Base-by-base conservation (phyloP, 2,797 vertebrate genomes). In the Mormyrus hasselquistii region DNA sequence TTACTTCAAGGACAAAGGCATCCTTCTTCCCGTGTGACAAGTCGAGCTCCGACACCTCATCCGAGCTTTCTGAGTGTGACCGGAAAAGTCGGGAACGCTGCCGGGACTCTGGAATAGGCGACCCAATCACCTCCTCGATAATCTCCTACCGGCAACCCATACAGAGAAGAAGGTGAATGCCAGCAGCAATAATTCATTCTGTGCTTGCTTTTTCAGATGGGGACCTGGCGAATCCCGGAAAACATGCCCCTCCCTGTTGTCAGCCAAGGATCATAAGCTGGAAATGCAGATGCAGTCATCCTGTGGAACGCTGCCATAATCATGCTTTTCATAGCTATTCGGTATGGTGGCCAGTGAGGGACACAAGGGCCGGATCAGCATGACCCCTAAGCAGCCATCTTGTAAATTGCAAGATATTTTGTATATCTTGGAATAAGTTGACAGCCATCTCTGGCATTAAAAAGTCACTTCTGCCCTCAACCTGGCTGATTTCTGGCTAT, bases 21-120 rank as follows among this genome's bases (percentile, higher is more conserved):
- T 99, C 99, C 93, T 99, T 99, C 92, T 99, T 99, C 19, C 99
- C 99, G 85, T 99, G 98, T 4, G 99, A 99, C 89, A 99, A 96
- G 90, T 99, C 99, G 89, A 99, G 94, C 92, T 99, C 99, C 90
- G 96, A 96, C 87, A 98, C 94, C 95, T 99, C 99, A 84, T 99
- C 99, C 16, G 98, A 99, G 92, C 99, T 99, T 95, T 99, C 99
- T 0, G 99, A 99, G 0, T 99, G 98, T 3, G 99, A 99, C 82
- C 98, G 96, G 89, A 99, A 94, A 6, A 99, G 96, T 89, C 97
- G 95, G 86, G 97, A 97, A 73, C 98, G 96, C n/a, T 98, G 98
- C 79, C 97, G 96, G 3, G 97, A 95, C 91, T 99, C 98, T 86
- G 98, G 98, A 91, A 99, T 99, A 0, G 98, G 98, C 49, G 98